Evolutionary conservation across 2,113 vertebrate species (phyloP).

Genomic region (Gobiocypris rarus): DNA sequence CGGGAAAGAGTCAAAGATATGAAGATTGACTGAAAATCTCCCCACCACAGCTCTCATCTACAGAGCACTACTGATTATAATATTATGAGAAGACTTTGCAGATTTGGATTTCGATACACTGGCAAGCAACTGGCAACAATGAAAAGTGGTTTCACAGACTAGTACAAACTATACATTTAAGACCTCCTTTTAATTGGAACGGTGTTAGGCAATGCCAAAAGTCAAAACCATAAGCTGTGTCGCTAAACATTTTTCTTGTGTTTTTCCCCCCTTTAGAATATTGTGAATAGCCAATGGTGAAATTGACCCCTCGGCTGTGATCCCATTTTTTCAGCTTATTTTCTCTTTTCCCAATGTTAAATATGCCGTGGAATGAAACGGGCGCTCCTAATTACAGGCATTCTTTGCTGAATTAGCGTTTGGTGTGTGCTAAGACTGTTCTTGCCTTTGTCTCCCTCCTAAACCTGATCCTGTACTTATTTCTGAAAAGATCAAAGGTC

Average conservation of each 20-base stretch:
- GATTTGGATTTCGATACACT: background rate
- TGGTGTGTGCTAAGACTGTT: slow-evolving; percentile 89
- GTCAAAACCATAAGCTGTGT: slow-evolving; percentile 46
- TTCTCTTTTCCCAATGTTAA: slow-evolving; percentile 75
- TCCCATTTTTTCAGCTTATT: slow-evolving; percentile 76
- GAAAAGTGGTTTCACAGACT: background rate
- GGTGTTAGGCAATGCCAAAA: slow-evolving; percentile 12
- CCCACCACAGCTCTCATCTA: background rate
- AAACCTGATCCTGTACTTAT: slow-evolving; percentile 93
- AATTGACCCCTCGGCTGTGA: slow-evolving; percentile 80
- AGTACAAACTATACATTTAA: background rate
- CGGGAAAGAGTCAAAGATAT: background rate
- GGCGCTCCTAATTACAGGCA: slow-evolving; percentile 91
- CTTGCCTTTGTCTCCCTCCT: slow-evolving; percentile 87
- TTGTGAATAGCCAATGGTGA: slow-evolving; percentile 44
- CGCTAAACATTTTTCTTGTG: slow-evolving; percentile 44
- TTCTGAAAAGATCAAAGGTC: slow-evolving; percentile 91
- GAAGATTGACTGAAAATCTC: background rate
- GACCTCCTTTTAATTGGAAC: background rate
- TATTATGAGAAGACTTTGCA: background rate
- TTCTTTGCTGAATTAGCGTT: slow-evolving; percentile 97
- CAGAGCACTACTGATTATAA: background rate
- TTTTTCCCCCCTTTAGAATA: slow-evolving; percentile 36
- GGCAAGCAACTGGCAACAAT: background rate
- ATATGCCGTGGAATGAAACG: slow-evolving; percentile 88